phyloP scores from a whole-genome alignment of 1,140 invertebrate genomes.

The Caligus rogercresseyi region DNA sequence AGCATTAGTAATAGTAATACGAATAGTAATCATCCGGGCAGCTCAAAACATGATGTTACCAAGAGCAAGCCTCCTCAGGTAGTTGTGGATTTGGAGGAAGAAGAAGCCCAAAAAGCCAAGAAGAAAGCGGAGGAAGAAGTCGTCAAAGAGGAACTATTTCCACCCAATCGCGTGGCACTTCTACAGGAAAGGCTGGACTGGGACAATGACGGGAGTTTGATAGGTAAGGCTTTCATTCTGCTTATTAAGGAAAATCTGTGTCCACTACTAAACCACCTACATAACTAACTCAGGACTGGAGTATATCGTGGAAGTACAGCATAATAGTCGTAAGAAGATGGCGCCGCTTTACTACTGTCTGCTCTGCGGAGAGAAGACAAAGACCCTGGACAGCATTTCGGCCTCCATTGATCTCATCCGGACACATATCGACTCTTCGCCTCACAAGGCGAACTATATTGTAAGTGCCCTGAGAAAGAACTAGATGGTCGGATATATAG shows the following conservation, averaged over 20 bases:
- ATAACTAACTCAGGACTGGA: constrained; percentile 5
- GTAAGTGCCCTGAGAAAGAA: constrained; percentile 8
- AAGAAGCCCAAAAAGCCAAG: neutral
- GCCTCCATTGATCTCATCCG: neutral
- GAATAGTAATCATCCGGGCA: no score
- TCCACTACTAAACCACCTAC: neutral
- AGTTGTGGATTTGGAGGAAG: neutral
- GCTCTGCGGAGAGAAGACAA: neutral
- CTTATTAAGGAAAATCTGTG: neutral
- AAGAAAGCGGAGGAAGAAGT: neutral
- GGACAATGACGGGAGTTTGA: neutral
- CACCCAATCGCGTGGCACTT: neutral
- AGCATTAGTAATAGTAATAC: no score
- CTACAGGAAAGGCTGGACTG: neutral
- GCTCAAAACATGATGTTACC: no score
- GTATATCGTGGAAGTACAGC: constrained; percentile 4
- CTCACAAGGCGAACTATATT: neutral
- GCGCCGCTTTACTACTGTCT: neutral
- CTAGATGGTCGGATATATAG: no score
- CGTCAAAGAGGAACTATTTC: neutral
- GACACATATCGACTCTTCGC: neutral
- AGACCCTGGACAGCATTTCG: neutral
- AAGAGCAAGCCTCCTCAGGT: no score
- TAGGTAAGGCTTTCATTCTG: neutral
- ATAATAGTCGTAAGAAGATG: neutral